phyloP scores from a whole-genome alignment of 2,888 invertebrate genomes.

The Eulithis testata region DNA sequence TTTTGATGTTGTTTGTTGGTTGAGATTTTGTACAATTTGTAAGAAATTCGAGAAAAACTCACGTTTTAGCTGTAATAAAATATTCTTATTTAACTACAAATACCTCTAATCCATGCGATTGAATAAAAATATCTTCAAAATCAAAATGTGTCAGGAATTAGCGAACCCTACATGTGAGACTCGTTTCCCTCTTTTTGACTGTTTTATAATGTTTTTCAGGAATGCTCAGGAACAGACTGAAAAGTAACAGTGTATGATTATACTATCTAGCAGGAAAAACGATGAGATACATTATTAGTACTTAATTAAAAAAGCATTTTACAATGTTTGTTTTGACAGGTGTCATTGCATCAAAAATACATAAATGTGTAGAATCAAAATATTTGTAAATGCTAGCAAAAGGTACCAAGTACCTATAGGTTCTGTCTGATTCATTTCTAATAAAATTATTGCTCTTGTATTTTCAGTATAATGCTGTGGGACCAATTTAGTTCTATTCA shows the following conservation, averaged over 20 bases:
- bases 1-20: constrained; percentile 12
- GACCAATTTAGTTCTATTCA: constrained; percentile 67
- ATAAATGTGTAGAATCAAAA: constrained; percentile 58
- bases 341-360: constrained; percentile 70
- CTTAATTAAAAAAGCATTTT: constrained; percentile 22
- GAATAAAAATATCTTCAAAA: constrained; percentile 24
- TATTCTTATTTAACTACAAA: constrained; percentile 1
- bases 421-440: constrained; percentile 40
- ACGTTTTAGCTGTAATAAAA: constrained; percentile 6
- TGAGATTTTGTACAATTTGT: constrained; percentile 61
- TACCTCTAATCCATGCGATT: constrained; percentile 17
- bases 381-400: constrained; percentile 57
- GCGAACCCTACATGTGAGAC: constrained; percentile 64
- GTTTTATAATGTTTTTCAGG: constrained; percentile 26
- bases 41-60: constrained; percentile 24
- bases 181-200: constrained; percentile 45
- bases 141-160: constrained; percentile 56
- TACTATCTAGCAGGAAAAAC: background rate
- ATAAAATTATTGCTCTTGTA: constrained; percentile 33
- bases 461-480: constrained; percentile 74
- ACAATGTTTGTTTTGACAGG: constrained; percentile 62
- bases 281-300: constrained; percentile 1
- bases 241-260: background rate
- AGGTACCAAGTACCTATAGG: constrained; percentile 30
- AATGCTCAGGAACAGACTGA: constrained; percentile 1